phyloP scores from a whole-genome alignment of 2,797 vertebrate genomes.

The Arremon aurantiirostris region DNA sequence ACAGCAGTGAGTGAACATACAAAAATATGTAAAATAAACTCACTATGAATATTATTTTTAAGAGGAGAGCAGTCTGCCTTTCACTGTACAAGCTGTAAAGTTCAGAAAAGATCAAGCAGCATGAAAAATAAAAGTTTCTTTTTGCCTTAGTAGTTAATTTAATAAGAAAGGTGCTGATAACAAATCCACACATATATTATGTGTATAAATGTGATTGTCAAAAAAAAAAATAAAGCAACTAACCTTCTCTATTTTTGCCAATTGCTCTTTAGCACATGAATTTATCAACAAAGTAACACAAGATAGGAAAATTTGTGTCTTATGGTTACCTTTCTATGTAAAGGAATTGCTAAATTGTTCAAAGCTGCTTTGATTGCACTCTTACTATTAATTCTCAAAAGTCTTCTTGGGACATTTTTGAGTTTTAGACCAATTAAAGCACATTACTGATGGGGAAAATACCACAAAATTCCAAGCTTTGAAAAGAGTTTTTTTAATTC shows the following conservation, averaged over 20 bases:
- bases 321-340: background rate
- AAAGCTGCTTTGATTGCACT: background rate
- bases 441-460: background rate
- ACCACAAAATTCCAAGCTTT: background rate
- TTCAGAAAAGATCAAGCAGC: background rate
- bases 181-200: background rate
- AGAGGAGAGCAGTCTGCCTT: background rate
- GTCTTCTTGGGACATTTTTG: background rate
- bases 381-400: background rate
- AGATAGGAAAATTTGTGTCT: background rate
- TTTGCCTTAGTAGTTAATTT: background rate
- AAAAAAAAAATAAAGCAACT: background rate
- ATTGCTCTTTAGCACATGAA: background rate
- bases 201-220: background rate
- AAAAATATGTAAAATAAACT: background rate
- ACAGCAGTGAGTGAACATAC: background rate
- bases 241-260: background rate
- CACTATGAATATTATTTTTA: background rate
- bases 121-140: background rate
- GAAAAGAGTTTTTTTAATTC: background rate
- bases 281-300: background rate
- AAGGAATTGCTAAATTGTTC: background rate
- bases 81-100: background rate
- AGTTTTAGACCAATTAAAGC: background rate
- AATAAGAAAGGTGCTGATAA: background rate